Base-by-base conservation (phyloP, 2,797 vertebrate species). In the Ceyx erithaca region DNA sequence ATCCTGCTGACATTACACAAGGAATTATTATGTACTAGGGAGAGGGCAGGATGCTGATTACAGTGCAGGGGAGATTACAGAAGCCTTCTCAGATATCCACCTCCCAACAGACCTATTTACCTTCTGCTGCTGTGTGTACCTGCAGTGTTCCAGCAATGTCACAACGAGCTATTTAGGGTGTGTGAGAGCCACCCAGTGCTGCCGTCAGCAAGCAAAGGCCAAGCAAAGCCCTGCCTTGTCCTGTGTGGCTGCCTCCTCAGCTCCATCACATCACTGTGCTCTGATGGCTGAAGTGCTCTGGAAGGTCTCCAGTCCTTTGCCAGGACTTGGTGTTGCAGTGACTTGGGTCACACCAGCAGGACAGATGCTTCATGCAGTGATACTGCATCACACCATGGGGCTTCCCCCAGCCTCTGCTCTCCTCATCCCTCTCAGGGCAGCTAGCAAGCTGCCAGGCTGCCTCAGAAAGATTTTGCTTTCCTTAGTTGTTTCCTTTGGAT, bases 71-170 rank as follows among this genome's bases (percentile, higher is more conserved):
- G 10, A 90, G 79, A 86, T 94, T 90, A 84, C 45, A 88, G 70
- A 25, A 87, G 62, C 41, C 58, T 67, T 83, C 52, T 80, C 73
- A 91, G 72, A 83, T 76, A 79, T 55, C 62, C 69, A 37, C 78
- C 67, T 73, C 30, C 79, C 49, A 93, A 91, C 87, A 81, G 76
- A 55, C 15, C 76, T 86, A 85, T 70, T 40, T 87, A 91, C 86
- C 86, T 87, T 63, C 87, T 80, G 45, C 87, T 89, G 90, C 84
- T 73, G 41, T 68, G 15, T 55, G 15, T 59, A 72, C 30, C 62
- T 72, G 52, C 4, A 12, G 45, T 21, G 13, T 22, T 30, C 78
- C 46, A 77, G 49, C 40, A 26, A 72, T 14, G 28, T 25, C 3
- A 2, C 8, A 2, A 52, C 51, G 54, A 87, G 59, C 46, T 93